Base-by-base conservation (phyloP, 2,113 vertebrate genomes). In the Tupaia tana region DNA sequence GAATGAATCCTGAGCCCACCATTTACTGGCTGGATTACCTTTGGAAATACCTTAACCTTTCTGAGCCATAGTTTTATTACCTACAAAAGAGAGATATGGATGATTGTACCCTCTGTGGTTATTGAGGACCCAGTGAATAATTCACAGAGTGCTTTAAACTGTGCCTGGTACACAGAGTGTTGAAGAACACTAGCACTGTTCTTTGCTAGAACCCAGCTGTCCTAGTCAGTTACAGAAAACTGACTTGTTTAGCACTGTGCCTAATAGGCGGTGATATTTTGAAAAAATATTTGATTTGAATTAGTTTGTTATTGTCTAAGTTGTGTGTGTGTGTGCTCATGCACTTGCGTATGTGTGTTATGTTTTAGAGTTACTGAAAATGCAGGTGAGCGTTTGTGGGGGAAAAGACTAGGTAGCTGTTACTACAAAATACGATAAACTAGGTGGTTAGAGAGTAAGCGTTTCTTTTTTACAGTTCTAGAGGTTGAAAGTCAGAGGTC, bases 311-410 rank as follows among this genome's bases (percentile, higher is more conserved):
- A 66, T 22, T 82, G 3, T 74, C 79, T 69, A 88, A 80, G 24
- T 67, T n/a, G 29, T 34, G 43, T 64, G 20, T 59, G 27, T n/a
- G 8, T 67, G n/a, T 85, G 27, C 56, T 31, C 16, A 34, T 13
- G 9, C 20, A 25, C 7, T 3, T 24, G 7, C 24, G 15, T 64
- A 20, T 66, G 27, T 67, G 9, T 27, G 29, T 66, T 43, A 43
- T 43, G 43, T 43, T 43, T 43, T 99, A 95, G 99, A 99, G 79
- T 91, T 97, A 1, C 74, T 99, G 70, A 99, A 98, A 96, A 94
- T 83, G 14, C 98, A 98, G 24, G 99, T 99, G 97, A 98, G 98
- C 96, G 52, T 75, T 58, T n/a, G 34, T 83, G 29, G 16, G 7
- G 24, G 31, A 16, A 24, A 13, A 52, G 54, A 27, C 6, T 1